Conservation (phyloP, 2,113 vertebrate genomes). For the Apeltes quadracus region DNA sequence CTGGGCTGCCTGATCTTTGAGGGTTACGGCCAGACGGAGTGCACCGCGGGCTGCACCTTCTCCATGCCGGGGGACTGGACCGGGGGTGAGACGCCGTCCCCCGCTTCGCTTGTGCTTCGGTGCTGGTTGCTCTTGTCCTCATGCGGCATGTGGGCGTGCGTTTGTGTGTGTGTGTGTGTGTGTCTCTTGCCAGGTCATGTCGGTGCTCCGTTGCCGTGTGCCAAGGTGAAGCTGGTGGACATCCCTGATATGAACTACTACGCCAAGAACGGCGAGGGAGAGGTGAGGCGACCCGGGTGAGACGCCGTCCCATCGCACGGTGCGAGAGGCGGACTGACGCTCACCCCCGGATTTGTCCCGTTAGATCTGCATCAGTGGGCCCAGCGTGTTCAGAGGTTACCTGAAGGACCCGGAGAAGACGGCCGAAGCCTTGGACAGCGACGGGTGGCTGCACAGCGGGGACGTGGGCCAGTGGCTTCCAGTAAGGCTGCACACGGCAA, state of each 20-base stretch:
- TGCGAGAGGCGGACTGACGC: background rate
- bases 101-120: background rate
- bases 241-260: constrained; percentile 85
- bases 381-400: constrained; percentile 81
- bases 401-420: constrained; percentile 78
- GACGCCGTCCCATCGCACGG: no score
- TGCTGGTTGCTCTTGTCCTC: constrained; percentile 12
- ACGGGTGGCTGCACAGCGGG: constrained; percentile 83
- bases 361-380: constrained; percentile 82
- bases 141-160: constrained; percentile 3
- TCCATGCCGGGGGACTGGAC: constrained; percentile 84
- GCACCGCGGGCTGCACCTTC: constrained; percentile 84
- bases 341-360: background rate
- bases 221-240: constrained; percentile 80
- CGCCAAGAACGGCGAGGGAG: constrained; percentile 77
- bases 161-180: no score
- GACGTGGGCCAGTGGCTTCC: constrained; percentile 84
- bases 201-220: constrained; percentile 80
- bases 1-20: constrained; percentile 84
- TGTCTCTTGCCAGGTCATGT: constrained; percentile 77
- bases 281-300: constrained; percentile 63
- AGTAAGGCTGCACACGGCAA: constrained; percentile 56
- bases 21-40: constrained; percentile 84
- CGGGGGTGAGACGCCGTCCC: constrained; percentile 64
- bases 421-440: constrained; percentile 75